phyloP scores from a whole-genome alignment of 2,888 invertebrate genomes.

The Morinoia aosen region DNA sequence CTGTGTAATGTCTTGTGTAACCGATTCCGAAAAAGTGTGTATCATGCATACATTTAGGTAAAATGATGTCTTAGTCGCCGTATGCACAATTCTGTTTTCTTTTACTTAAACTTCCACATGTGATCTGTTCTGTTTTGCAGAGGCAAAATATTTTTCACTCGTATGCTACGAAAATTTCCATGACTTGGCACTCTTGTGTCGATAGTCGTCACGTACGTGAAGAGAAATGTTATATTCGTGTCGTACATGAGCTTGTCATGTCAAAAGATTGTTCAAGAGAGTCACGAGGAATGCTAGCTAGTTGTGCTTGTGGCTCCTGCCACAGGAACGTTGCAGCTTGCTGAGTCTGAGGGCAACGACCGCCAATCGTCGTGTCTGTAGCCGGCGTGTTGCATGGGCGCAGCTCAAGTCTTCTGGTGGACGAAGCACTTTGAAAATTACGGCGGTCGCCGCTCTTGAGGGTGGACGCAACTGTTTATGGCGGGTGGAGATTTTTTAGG shows the following conservation, averaged over 20 bases:
- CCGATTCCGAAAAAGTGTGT: neutral
- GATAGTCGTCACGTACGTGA: neutral
- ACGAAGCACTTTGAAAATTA: neutral
- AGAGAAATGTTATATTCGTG: neutral
- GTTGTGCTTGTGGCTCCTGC: neutral
- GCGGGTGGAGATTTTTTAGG: neutral
- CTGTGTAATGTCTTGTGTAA: neutral
- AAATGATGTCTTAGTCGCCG: neutral
- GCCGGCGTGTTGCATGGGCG: slow-evolving; percentile 3
- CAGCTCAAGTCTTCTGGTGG: neutral
- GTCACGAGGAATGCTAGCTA: neutral
- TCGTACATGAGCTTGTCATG: neutral
- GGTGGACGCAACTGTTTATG: neutral
- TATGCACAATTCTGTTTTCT: neutral
- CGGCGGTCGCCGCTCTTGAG: neutral
- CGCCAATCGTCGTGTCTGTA: neutral
- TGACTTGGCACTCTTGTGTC: neutral
- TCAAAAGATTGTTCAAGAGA: neutral
- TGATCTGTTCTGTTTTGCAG: neutral
- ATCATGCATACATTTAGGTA: neutral
- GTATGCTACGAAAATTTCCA: neutral
- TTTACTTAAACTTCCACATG: neutral
- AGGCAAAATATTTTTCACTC: neutral
- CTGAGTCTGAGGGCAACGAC: neutral
- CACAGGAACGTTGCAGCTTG: neutral